Conservation (phyloP, 2,888 invertebrate genomes). For the Dolomedes plantarius region DNA sequence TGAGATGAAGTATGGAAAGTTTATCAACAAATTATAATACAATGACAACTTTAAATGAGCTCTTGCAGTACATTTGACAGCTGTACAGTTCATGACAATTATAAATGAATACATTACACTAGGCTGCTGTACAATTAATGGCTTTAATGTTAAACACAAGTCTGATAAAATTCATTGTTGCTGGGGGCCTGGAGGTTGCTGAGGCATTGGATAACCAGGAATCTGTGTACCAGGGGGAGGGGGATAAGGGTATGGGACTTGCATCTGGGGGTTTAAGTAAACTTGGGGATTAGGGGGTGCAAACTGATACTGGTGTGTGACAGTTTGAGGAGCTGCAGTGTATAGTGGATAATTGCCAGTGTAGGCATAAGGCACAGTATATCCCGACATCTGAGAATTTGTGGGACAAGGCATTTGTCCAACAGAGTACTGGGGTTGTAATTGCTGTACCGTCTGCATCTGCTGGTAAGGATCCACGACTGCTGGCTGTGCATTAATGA, state of each 20-base stretch:
- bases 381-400: slow-evolving; percentile 39
- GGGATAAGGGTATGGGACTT: slow-evolving; percentile 43
- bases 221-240: slow-evolving; percentile 31
- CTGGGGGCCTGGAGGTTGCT: slow-evolving; percentile 37
- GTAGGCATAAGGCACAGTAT: slow-evolving; percentile 69
- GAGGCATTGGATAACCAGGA: slow-evolving; percentile 51
- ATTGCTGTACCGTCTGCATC: slow-evolving; percentile 43
- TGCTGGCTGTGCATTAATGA: not conserved
- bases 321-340: slow-evolving; percentile 34
- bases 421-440: slow-evolving; percentile 28
- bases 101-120: not conserved
- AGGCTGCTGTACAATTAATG: not conserved
- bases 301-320: slow-evolving; percentile 34
- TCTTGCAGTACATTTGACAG: not conserved
- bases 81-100: slow-evolving; percentile 11
- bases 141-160: not conserved
- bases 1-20: slow-evolving; percentile 57
- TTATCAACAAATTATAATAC: slow-evolving; percentile 69
- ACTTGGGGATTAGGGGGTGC: slow-evolving; percentile 29
- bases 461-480: slow-evolving; percentile 53
- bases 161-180: slow-evolving; percentile 1
- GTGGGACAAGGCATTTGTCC: slow-evolving; percentile 25
- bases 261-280: slow-evolving; percentile 25
- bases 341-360: slow-evolving; percentile 54
- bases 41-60: slow-evolving; percentile 45